A percentile compares a stretch with the other conserved stretches of the same genome.
These are phyloP conservation scores for Drosophila nasuta DNA, from an alignment of 1,140 invertebrate genomes.

Conservation along the genomic window DNA sequence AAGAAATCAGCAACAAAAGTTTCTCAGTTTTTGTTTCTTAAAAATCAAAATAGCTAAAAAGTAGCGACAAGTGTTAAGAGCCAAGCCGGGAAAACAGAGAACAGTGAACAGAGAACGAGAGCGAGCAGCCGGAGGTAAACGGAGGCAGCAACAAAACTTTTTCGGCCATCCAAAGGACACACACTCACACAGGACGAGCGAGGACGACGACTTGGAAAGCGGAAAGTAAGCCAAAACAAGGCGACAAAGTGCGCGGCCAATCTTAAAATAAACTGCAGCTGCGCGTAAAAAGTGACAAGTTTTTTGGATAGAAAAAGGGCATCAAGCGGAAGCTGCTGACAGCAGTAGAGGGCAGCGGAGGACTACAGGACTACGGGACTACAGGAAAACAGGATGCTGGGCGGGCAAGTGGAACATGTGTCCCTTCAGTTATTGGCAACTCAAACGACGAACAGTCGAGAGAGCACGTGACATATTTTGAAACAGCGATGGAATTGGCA, in stretches of 20 bases:
- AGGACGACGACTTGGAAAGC: constrained; percentile 24
- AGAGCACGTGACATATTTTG: constrained; percentile 75
- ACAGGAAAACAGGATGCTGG: constrained; percentile 15
- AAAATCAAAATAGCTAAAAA: constrained; percentile 83
- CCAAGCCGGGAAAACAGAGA: not conserved
- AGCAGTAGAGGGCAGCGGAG: not conserved
- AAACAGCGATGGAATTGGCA: constrained; percentile 35
- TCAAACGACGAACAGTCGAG: constrained; percentile 49
- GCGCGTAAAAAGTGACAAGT: constrained; percentile 82
- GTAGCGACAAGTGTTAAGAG: constrained; percentile 76
- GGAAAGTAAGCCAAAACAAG: constrained; percentile 56
- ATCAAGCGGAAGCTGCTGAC: constrained; percentile 19
- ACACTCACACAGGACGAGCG: constrained; percentile 15
- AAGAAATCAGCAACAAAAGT: constrained; percentile 83
- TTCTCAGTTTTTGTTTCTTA: constrained; percentile 73
- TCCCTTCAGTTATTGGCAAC: constrained; percentile 72
- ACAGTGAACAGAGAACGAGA: not conserved
- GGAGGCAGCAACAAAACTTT: constrained; percentile 63
- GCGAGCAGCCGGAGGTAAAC: constrained; percentile 17
- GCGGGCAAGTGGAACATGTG: constrained; percentile 70
- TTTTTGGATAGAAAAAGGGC: constrained; percentile 44
- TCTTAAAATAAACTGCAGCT: constrained; percentile 82
- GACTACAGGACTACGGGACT: not conserved
- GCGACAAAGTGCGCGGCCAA: constrained; percentile 71
- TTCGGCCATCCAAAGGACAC: constrained; percentile 59